Percentiles rank a stretch among this genome's conserved stretches.
phyloP scores from a whole-genome alignment of 2,113 vertebrate species.

The Cebidichthys violaceus region DNA sequence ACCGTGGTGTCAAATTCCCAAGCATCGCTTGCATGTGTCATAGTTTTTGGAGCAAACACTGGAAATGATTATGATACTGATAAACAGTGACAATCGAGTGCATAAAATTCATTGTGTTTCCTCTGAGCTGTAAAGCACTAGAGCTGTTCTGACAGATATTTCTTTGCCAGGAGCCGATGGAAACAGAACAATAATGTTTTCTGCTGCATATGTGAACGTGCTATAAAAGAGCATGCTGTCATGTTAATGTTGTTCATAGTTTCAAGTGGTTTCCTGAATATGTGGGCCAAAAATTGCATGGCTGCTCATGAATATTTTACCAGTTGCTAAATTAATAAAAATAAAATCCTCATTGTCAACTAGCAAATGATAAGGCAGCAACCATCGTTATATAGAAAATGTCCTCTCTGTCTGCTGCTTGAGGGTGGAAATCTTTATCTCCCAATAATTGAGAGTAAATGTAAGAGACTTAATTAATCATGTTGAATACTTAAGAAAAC shows the following conservation, averaged over 20 bases:
- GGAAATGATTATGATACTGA: slow-evolving; percentile 39
- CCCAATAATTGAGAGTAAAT: not conserved
- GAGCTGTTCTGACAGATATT: slow-evolving; percentile 55
- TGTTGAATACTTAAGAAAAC: not conserved
- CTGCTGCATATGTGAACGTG: slow-evolving; percentile 24
- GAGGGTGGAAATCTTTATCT: not conserved
- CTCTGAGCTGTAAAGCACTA: slow-evolving; percentile 59
- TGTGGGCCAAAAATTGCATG: slow-evolving; percentile 8
- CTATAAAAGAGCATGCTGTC: slow-evolving; percentile 18
- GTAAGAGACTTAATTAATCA: not conserved
- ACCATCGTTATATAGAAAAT: not conserved
- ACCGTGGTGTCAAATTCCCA: slow-evolving; percentile 9
- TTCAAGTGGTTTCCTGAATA: slow-evolving; percentile 18
- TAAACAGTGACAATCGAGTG: slow-evolving; percentile 54
- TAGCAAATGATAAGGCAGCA: not conserved
- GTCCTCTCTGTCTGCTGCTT: not conserved
- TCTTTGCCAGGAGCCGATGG: slow-evolving; percentile 45
- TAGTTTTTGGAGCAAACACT: slow-evolving; percentile 16
- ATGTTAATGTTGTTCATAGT: slow-evolving; percentile 34
- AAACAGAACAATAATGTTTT: slow-evolving; percentile 50
- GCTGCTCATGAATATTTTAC: slow-evolving; percentile 48
- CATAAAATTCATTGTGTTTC: slow-evolving; percentile 50
- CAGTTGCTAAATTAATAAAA: slow-evolving; percentile 28
- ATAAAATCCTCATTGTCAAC: not conserved
- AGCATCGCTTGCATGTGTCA: slow-evolving; percentile 10